Percentiles rank a stretch among this genome's conserved stretches.
Evolutionary conservation across 1,140 invertebrate species (phyloP).

Genomic region (Pantala flavescens): DNA sequence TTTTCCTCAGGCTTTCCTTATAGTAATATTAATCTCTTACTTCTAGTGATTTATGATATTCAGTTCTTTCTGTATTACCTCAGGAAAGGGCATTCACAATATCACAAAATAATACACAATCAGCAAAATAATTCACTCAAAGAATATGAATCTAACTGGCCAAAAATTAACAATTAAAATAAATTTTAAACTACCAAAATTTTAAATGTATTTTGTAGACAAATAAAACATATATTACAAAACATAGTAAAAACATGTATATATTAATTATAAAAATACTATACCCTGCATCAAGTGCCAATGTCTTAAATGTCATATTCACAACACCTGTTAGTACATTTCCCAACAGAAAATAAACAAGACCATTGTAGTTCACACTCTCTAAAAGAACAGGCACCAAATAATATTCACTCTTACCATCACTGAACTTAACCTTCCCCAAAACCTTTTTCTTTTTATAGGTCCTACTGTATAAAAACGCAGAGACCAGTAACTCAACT

Average conservation of each 20-base stretch:
- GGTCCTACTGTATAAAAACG: not conserved
- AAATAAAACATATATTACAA: constrained; percentile 23
- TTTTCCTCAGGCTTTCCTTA: too few species aligned
- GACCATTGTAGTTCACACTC: constrained; percentile 60
- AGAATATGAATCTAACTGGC: too few species aligned
- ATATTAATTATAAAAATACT: constrained; percentile 45
- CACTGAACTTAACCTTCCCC: too few species aligned
- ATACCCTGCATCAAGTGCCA: constrained; percentile 35
- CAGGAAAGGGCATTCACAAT: too few species aligned
- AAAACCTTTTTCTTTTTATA: too few species aligned
- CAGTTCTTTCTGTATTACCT: too few species aligned
- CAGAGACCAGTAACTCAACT: constrained; percentile 37
- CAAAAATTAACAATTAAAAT: not conserved
- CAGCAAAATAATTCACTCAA: too few species aligned
- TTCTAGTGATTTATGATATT: too few species aligned
- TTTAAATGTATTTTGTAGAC: constrained; percentile 18
- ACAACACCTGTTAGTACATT: constrained; percentile 71
- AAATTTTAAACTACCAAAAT: constrained; percentile 14
- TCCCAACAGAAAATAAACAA: constrained; percentile 63
- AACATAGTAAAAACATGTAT: constrained; percentile 39
- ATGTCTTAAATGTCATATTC: constrained; percentile 56
- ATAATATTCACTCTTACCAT: constrained; percentile 10
- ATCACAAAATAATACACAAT: too few species aligned
- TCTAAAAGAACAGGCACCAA: constrained; percentile 45
- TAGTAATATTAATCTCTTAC: too few species aligned